phyloP scores from a whole-genome alignment of 2,888 invertebrate species.

The Ceratothoa steindachneri region DNA sequence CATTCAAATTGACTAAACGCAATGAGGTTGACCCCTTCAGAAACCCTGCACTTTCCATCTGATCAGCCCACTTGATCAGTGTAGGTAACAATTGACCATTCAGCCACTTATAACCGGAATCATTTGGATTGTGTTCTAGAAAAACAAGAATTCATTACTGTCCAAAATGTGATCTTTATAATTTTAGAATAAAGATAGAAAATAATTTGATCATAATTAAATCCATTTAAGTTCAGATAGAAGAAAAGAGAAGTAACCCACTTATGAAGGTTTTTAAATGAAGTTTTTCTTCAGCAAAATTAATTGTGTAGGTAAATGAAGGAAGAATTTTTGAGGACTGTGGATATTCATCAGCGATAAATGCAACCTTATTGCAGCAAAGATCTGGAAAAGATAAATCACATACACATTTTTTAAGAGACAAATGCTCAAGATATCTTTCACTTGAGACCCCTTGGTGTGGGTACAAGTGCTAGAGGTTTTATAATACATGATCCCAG shows the following conservation, averaged over 20 bases:
- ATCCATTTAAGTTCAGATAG: no score
- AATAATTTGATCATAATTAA: no score
- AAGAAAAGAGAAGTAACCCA: no score
- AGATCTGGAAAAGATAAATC: neutral
- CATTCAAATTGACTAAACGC: slow-evolving; percentile 29
- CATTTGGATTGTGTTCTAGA: no score
- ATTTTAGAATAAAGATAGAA: neutral
- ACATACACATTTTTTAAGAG: no score
- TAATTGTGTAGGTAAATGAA: neutral
- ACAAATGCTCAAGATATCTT: no score
- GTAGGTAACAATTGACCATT: neutral
- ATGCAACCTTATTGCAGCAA: neutral
- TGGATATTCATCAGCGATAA: neutral
- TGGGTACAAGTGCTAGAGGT: no score
- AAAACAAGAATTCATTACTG: no score
- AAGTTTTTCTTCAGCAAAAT: neutral
- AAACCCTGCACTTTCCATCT: neutral
- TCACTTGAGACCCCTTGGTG: no score
- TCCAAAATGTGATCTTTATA: no score
- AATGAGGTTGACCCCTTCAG: slow-evolving; percentile 19
- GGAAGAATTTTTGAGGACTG: neutral
- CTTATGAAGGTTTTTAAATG: neutral
- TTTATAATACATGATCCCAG: no score
- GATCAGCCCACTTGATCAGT: neutral
- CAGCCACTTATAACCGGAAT: neutral